Percentiles rank a stretch among this genome's conserved stretches.
Conservation (phyloP, 2,888 invertebrate species). For the Polydrusus pterygomalis region DNA sequence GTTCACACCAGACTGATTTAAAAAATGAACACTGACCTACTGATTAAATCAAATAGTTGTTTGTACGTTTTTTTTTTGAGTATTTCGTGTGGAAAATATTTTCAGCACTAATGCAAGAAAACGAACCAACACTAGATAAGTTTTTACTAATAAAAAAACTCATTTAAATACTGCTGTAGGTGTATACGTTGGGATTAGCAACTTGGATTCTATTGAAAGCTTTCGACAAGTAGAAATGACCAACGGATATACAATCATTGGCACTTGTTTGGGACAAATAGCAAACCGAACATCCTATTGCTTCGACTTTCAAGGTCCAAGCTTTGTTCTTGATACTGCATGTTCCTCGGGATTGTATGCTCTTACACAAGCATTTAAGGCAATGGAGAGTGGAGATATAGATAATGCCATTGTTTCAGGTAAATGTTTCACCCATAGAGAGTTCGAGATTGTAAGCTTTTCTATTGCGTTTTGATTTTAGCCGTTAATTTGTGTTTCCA, state of each 20-base stretch:
- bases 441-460: too few species aligned
- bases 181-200: constrained; percentile 56
- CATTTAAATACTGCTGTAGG: constrained; percentile 46
- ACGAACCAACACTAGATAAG: too few species aligned
- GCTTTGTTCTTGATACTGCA: constrained; percentile 61
- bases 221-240: constrained; percentile 41
- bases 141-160: too few species aligned
- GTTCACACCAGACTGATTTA: too few species aligned
- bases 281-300: constrained; percentile 61
- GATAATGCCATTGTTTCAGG: constrained; percentile 58
- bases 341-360: constrained; percentile 61
- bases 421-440: too few species aligned
- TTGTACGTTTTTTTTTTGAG: too few species aligned
- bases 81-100: too few species aligned
- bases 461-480: constrained; percentile 44
- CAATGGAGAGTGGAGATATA: constrained; percentile 51
- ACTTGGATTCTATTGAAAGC: constrained; percentile 28
- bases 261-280: constrained; percentile 50
- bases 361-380: constrained; percentile 58
- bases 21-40: too few species aligned
- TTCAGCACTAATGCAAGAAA: too few species aligned
- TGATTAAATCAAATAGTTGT: too few species aligned
- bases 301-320: constrained; percentile 63
- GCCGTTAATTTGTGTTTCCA: constrained; percentile 58
- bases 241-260: constrained; percentile 57